Conservation (phyloP, 2,113 vertebrate species). For the Solea senegalensis region DNA sequence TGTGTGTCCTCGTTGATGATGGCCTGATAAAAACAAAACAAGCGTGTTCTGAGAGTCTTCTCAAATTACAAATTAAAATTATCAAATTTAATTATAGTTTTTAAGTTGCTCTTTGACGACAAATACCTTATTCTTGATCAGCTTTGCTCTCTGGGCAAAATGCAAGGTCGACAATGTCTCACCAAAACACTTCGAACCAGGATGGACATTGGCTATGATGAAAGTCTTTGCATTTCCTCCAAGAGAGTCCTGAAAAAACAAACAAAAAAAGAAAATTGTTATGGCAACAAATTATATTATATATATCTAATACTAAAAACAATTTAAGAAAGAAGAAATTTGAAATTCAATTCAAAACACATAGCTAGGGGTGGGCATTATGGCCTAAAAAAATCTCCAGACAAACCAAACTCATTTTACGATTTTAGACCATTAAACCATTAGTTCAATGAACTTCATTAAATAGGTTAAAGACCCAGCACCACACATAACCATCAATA, state of each 20-base stretch:
- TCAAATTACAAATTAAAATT: background rate
- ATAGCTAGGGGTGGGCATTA: too few relatives aligned
- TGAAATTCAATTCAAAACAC: too few relatives aligned
- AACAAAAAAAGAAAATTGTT: background rate
- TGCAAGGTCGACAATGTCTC: constrained; percentile 95
- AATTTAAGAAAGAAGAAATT: too few relatives aligned
- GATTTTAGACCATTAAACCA: too few relatives aligned
- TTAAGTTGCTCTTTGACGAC: background rate
- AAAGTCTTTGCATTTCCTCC: constrained; percentile 96
- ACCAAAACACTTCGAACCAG: constrained; percentile 93
- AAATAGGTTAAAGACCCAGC: too few relatives aligned
- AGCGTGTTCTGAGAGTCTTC: background rate
- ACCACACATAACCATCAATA: too few relatives aligned
- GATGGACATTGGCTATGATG: constrained; percentile 97
- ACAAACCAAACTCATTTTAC: too few relatives aligned
- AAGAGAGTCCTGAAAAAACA: constrained; percentile 89
- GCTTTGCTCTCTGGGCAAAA: constrained; percentile 94
- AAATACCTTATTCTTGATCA: constrained; percentile 95
- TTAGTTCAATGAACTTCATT: too few relatives aligned
- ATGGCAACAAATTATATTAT: background rate
- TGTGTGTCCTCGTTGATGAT: constrained; percentile 95
- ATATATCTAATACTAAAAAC: background rate
- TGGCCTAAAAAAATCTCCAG: too few relatives aligned
- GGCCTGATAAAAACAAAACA: constrained; percentile 80
- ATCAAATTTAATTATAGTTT: background rate